These are phyloP conservation scores for Exocentrus adspersus DNA, from an alignment of 2,888 invertebrate genomes.

Conservation along the genomic window DNA sequence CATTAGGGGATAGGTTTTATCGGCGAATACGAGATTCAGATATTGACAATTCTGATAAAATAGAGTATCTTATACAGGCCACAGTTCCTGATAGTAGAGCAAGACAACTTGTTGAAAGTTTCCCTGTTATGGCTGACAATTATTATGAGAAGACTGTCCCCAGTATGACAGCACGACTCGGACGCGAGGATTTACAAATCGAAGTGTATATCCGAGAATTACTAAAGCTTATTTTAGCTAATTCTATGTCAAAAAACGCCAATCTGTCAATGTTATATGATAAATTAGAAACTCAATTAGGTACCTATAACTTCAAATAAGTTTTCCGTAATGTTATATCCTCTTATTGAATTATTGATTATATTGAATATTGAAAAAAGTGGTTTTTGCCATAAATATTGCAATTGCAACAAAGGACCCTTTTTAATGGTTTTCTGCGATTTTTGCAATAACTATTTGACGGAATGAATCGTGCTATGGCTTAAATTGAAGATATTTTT, in stretches of 20 bases:
- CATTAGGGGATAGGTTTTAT: no score
- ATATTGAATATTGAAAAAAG: no score
- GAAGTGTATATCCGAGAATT: constrained; percentile 50
- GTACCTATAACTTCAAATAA: constrained; percentile 45
- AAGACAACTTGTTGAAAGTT: constrained; percentile 37
- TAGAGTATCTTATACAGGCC: constrained; percentile 38
- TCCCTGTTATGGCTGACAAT: constrained; percentile 30
- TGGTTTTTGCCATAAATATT: constrained; percentile 46
- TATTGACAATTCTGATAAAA: constrained; percentile 36
- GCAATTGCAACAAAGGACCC: constrained; percentile 17
- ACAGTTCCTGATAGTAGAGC: constrained; percentile 29
- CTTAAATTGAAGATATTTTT: no score
- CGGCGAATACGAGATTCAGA: no score
- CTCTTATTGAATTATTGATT: no score
- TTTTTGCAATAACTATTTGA: no score
- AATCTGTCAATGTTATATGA: constrained; percentile 41
- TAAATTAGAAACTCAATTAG: constrained; percentile 47
- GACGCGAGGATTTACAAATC: constrained; percentile 45
- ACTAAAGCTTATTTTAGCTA: constrained; percentile 42
- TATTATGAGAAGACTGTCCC: constrained; percentile 36
- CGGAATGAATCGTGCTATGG: no score
- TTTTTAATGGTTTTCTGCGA: no score
- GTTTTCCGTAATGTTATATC: constrained; percentile 48
- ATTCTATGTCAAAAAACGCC: constrained; percentile 27
- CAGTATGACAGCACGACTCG: constrained; percentile 44